Percentiles rank a stretch among this genome's conserved stretches.
Evolutionary conservation across 2,113 vertebrate species (phyloP).

Genomic region (Triplophysa dalaica): DNA sequence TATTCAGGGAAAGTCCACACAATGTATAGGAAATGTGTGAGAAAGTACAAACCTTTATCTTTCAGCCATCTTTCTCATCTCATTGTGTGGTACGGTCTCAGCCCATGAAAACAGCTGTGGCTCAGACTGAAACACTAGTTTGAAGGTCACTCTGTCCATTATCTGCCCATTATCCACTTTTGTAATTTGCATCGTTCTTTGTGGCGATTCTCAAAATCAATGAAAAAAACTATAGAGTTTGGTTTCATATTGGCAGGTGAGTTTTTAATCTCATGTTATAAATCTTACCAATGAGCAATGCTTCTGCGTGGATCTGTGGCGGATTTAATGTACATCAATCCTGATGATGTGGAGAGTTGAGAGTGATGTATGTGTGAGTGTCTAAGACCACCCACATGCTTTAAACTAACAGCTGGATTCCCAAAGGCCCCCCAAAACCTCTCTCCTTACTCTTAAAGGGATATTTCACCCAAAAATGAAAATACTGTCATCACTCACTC

Average conservation of each 20-base stretch:
- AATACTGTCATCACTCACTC: too few species aligned
- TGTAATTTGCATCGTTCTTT: too few species aligned
- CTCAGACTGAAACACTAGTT: constrained; percentile 19
- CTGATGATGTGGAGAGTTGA: constrained; percentile 52
- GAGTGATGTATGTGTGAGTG: constrained; percentile 49
- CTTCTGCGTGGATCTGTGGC: neutral
- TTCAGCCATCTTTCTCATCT: neutral
- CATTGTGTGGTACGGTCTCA: constrained; percentile 20
- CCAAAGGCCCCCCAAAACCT: constrained; percentile 33
- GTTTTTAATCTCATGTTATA: neutral
- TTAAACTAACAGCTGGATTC: constrained; percentile 60
- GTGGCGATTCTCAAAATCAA: too few species aligned
- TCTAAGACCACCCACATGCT: constrained; percentile 68
- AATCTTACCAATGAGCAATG: constrained; percentile 15
- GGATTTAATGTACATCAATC: constrained; percentile 55
- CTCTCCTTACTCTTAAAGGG: neutral
- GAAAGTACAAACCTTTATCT: too few species aligned
- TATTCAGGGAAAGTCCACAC: too few species aligned
- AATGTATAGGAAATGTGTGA: too few species aligned
- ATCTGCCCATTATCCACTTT: neutral
- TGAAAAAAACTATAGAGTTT: too few species aligned
- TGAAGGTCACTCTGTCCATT: constrained; percentile 33
- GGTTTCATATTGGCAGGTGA: neutral
- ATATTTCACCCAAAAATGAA: too few species aligned
- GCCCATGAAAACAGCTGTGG: constrained; percentile 41